Conservation (phyloP, 2,113 vertebrate species). For the Podocnemis expansa region DNA sequence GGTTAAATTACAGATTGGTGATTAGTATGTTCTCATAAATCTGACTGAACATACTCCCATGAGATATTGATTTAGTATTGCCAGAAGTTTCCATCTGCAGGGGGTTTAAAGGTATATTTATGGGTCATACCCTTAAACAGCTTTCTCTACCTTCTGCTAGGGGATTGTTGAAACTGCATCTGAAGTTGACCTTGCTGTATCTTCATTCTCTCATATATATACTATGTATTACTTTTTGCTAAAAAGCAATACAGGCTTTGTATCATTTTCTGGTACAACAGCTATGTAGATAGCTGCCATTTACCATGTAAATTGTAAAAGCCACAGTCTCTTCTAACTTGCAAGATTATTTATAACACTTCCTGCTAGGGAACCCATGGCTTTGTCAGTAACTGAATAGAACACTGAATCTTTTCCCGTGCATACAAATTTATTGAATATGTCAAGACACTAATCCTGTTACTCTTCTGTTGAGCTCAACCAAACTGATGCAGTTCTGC, state of each 20-base stretch:
- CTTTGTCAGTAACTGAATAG: neutral
- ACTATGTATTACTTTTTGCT: neutral
- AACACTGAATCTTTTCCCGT: neutral
- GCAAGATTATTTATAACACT: neutral
- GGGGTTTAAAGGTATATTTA: neutral
- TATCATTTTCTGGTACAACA: neutral
- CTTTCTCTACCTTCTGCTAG: neutral
- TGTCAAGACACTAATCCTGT: neutral
- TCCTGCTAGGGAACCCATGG: neutral
- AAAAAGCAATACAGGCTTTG: neutral
- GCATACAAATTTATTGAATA: neutral
- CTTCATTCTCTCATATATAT: neutral
- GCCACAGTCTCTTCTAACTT: neutral
- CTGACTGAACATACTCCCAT: neutral
- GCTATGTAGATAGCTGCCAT: neutral
- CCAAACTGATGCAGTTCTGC: neutral
- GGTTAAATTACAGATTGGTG: neutral
- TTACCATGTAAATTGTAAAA: fast-evolving
- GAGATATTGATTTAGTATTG: neutral
- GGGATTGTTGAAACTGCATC: neutral
- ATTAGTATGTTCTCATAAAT: neutral
- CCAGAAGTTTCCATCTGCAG: neutral
- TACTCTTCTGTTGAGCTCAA: neutral
- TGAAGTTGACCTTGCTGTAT: neutral
- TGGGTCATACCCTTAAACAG: fast-evolving